Conservation (phyloP, 2,797 vertebrate species). For the Garrulus glandarius region DNA sequence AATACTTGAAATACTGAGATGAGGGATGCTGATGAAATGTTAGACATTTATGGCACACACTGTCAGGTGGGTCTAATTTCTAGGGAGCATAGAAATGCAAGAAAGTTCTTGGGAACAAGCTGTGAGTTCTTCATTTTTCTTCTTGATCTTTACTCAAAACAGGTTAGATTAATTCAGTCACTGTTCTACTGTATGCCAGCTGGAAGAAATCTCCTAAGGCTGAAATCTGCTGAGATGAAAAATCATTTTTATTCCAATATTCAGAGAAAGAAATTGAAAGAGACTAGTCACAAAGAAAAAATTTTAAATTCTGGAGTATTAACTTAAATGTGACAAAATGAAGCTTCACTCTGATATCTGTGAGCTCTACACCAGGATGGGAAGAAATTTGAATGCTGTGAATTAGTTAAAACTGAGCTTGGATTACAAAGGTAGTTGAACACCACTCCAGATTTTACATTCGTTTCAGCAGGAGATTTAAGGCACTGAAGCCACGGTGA, state of each 20-base stretch:
- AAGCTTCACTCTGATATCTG: background rate
- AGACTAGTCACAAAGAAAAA: background rate
- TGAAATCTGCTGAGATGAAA: background rate
- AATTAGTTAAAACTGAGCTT: background rate
- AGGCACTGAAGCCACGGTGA: accelerated
- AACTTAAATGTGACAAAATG: background rate
- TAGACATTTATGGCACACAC: background rate
- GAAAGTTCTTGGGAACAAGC: background rate
- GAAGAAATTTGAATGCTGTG: background rate
- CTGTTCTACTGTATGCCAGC: background rate
- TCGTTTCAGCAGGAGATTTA: background rate
- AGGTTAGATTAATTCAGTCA: background rate
- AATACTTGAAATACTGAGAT: background rate
- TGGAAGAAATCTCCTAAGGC: background rate
- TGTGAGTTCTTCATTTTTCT: background rate
- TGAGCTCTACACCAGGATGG: background rate
- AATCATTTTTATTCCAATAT: background rate
- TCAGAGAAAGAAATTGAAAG: background rate
- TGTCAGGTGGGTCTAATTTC: background rate
- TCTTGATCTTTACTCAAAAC: background rate
- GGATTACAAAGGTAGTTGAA: background rate
- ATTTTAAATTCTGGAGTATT: background rate
- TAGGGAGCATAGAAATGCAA: background rate
- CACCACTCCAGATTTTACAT: background rate
- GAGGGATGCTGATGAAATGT: background rate